phyloP scores from a whole-genome alignment of 2,113 vertebrate genomes.

The Cryptomyrus ogoouensis region DNA sequence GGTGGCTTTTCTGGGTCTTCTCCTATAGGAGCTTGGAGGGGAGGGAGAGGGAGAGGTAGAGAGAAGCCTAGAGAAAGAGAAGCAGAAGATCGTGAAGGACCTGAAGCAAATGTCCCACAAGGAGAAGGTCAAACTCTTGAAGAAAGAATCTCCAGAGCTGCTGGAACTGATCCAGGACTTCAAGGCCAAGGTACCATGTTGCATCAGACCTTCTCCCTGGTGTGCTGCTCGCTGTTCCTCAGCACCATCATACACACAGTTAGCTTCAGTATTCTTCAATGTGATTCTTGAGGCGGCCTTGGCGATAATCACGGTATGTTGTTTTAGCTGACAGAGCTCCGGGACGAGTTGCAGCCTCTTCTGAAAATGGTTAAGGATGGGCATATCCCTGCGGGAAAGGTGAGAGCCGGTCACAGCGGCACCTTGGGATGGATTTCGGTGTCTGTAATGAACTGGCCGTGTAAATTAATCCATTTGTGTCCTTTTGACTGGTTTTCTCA shows the following conservation, averaged over 20 bases:
- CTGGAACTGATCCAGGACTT: conserved; percentile 88
- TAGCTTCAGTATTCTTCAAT: not conserved
- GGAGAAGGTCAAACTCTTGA: conserved; percentile 84
- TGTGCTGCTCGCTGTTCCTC: not conserved
- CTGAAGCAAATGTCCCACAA: conserved; percentile 79
- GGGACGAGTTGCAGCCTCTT: conserved; percentile 80
- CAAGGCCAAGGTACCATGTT: conserved; percentile 66
- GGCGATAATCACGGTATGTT: not conserved
- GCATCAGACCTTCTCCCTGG: not conserved
- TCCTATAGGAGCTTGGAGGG: conserved; percentile 55
- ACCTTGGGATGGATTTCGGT: not conserved
- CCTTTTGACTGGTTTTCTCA: conserved; percentile 7
- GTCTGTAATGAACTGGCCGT: not conserved
- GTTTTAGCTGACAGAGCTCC: conserved; percentile 70
- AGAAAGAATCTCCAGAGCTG: conserved; percentile 89
- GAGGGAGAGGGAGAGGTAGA: conserved; percentile 43
- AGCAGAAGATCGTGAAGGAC: conserved; percentile 77
- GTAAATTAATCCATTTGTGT: not conserved
- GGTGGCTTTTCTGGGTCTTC: not conserved
- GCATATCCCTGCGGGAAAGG: conserved; percentile 74
- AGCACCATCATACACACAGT: not conserved
- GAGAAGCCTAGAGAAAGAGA: conserved; percentile 44
- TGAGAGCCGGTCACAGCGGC: conserved; percentile 27
- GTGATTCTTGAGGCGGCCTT: not conserved
- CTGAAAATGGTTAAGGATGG: conserved; percentile 70